Base-by-base conservation (phyloP, 2,888 invertebrate species). In the Tenthredo mesomela region DNA sequence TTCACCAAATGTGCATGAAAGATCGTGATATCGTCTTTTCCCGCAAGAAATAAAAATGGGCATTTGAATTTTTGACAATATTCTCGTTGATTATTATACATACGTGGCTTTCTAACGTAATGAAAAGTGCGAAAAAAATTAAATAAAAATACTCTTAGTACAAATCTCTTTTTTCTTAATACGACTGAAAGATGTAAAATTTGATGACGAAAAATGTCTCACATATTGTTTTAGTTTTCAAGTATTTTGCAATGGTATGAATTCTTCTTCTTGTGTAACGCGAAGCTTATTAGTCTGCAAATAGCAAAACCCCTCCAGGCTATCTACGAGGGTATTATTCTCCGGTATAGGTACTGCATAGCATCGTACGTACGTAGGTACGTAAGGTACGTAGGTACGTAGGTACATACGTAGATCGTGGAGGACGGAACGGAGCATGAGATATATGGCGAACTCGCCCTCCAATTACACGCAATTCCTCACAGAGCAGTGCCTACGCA, bases 381-480 rank as follows among this genome's bases (percentile, higher is more conserved):
- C 12, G 25, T 65, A 65, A 37, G 25, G 25, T 65, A 65, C 25
- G 25, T 15, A 15, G 21, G 10, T 29, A 67, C 67, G 61, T 33
- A 70, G 10, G 73, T 29, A 37, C 65, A 65, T 65, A 65, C 25
- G 25, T 37, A 37, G 29, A 73, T 73, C 50, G 50, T 25, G 77
- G 61, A 80, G 80, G 80, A 75, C 84, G 84, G 65, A 78, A 85
- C 70, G 71, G 33, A 54, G 70, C 70, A 58, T 37, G 84, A 85
- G 84, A 85, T 80, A 77, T 80, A 80, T 80, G 70, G 80, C 84
- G 70, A 67, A 80, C 84, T 80, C 78, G 84, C 71, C 84, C 82
- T 85, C 84, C 84, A 85, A 85, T 85, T 85, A 85, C 84, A 80
- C 84, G 84, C 71, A 67, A 85, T 85, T 85, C 84, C 84, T 85